A percentile compares a stretch with the other conserved stretches of the same genome.
Evolutionary conservation across 2,113 vertebrate genomes (phyloP).

Genomic region (Lamprologus ornatipinnis): DNA sequence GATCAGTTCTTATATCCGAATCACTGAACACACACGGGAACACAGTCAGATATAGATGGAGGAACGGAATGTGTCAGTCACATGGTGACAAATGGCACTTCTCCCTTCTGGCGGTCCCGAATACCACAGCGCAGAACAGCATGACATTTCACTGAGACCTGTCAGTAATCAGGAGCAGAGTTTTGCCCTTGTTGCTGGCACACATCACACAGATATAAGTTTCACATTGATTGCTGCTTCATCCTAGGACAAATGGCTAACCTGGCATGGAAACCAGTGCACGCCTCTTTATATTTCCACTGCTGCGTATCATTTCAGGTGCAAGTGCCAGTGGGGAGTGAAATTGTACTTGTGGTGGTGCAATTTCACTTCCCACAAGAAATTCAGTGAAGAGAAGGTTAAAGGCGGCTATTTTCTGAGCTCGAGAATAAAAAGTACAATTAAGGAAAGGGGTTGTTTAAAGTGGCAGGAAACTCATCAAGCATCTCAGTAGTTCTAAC

Average conservation of each 20-base stretch:
- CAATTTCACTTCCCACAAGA: background rate
- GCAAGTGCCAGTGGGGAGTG: background rate
- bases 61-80: conserved; percentile 43
- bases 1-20: background rate
- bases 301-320: background rate
- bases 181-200: conserved; percentile 7
- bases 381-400: background rate
- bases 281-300: background rate
- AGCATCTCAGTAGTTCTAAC: background rate
- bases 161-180: conserved; percentile 7
- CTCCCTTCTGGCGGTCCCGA: background rate
- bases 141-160: conserved; percentile 49
- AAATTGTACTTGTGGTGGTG: background rate
- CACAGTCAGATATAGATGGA: conserved; percentile 23
- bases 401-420: background rate
- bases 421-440: background rate
- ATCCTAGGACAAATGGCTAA: background rate
- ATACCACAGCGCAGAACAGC: conserved; percentile 15
- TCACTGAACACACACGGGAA: background rate
- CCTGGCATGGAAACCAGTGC: background rate
- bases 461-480: background rate
- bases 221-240: conserved; percentile 17
- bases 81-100: background rate
- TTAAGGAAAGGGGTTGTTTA: background rate
- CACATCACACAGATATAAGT: background rate